These are phyloP conservation scores for Acleris holmiana DNA, from an alignment of 2,888 invertebrate species.

Conservation along the genomic window DNA sequence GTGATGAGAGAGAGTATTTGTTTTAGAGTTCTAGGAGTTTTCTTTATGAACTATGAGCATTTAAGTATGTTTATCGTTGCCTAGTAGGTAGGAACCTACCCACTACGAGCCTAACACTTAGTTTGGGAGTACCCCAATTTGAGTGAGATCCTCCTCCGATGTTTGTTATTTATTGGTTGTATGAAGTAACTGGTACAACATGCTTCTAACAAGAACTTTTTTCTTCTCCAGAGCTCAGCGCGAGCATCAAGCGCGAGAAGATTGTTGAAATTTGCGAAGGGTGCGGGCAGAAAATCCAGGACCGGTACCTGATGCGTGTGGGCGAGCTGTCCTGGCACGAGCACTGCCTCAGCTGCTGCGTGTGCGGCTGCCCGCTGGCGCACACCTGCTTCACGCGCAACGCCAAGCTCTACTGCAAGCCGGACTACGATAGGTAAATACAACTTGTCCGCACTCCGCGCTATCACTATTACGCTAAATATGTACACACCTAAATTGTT, in stretches of 20 bases:
- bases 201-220: conserved; percentile 63
- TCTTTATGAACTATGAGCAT: no score
- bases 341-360: conserved; percentile 97
- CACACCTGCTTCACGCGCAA: conserved; percentile 98
- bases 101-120: no score
- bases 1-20: no score
- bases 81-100: no score
- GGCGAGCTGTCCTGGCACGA: conserved; percentile 98
- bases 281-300: conserved; percentile 97
- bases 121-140: no score
- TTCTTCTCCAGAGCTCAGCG: conserved; percentile 69
- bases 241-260: conserved; percentile 90
- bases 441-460: conserved; percentile 32
- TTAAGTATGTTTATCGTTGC: no score
- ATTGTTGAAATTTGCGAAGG: conserved; percentile 96
- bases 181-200: conserved; percentile 46
- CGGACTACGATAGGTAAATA: conserved; percentile 98
- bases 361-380: conserved; percentile 94
- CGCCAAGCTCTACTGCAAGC: conserved; percentile 97
- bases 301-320: conserved; percentile 97
- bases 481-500: no score
- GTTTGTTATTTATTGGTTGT: neutral
- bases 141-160: no score
- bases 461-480: no score
- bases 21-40: no score